phyloP scores from a whole-genome alignment of 2,888 invertebrate genomes.

The Himalopsyche tibetana region DNA sequence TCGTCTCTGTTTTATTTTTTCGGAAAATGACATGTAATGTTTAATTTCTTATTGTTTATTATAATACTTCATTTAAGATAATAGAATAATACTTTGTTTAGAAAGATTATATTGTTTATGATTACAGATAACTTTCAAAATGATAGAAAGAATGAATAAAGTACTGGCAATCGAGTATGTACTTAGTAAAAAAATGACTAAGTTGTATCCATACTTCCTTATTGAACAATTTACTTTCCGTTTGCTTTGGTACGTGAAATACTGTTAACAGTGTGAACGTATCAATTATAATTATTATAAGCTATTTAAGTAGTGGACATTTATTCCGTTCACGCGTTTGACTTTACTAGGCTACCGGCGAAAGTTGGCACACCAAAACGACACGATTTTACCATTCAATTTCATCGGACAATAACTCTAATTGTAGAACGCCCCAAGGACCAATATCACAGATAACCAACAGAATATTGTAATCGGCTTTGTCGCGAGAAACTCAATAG shows the following conservation, averaged over 20 bases:
- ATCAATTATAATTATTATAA: neutral
- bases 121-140: too few relatives aligned
- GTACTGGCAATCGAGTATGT: too few relatives aligned
- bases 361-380: slow-evolving; percentile 47
- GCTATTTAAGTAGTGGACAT: neutral
- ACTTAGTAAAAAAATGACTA: neutral
- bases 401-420: slow-evolving; percentile 51
- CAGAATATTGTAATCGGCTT: slow-evolving; percentile 35
- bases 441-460: slow-evolving; percentile 41
- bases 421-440: slow-evolving; percentile 44
- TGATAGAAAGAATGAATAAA: too few relatives aligned
- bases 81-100: too few relatives aligned
- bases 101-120: too few relatives aligned
- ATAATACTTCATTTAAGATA: too few relatives aligned
- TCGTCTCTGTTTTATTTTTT: too few relatives aligned
- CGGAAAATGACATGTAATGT: too few relatives aligned
- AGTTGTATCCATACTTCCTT: neutral
- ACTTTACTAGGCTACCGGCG: slow-evolving; percentile 45
- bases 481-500: slow-evolving; percentile 44
- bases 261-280: slow-evolving; percentile 1
- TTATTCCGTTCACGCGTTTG: slow-evolving; percentile 49
- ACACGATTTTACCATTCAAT: slow-evolving; percentile 24
- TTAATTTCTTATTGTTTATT: too few relatives aligned
- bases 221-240: neutral
- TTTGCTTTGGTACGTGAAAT: slow-evolving; percentile 19